Base-by-base conservation (phyloP, 1,140 invertebrate species). In the Drosophila takahashii region DNA sequence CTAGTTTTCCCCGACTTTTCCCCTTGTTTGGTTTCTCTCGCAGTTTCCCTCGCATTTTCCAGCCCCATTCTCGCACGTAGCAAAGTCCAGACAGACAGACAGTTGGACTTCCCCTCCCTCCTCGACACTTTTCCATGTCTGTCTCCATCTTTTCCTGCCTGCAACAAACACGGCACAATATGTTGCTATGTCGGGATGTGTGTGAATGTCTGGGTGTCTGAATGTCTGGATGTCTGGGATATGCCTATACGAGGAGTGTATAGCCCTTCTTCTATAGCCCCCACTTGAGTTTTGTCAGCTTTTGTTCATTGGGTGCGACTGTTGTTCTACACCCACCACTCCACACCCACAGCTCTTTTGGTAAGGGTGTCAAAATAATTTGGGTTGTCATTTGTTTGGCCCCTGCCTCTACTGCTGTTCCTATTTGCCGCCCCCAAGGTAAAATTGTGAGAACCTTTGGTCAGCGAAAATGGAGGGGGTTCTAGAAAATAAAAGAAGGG, bases 281-380 rank as follows among this genome's bases (percentile, higher is more conserved):
- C 65, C 79, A 81, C 73, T 81, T 77, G 66, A 81, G 73, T 66
- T 62, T 56, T 73, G 77, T 51, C 62, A 51, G 52, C 48, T 51
- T 44, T 75, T 71, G 69, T 52, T 65, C 60, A 27, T 39, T 51
- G 44, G 18, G 56, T 51, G 45, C 27, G n/a, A 51, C 10, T 57
- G 50, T 45, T 36, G 32, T 61, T 62, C 22, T 4, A 32, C n/a
- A 15, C 16, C 10, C 11, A 2, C 16, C 29, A 16, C 39, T 13
- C 15, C 10, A 9, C 11, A 26, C 10, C 18, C 16, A 22, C 22
- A 72, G 60, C 66, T 54, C 65, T 81, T 81, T 79, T 36, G 84
- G 79, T 89, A 89, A 87, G 83, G 84, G 84, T 89, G 79, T 89
- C 79, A 84, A 89, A 89, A 89, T 89, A 87, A 87, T 87, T 87